Evolutionary conservation across 2,113 vertebrate species (phyloP), one percentile per base, ranked within the genome.

Genomic region (Pangasianodon hypophthalmus): DNA sequence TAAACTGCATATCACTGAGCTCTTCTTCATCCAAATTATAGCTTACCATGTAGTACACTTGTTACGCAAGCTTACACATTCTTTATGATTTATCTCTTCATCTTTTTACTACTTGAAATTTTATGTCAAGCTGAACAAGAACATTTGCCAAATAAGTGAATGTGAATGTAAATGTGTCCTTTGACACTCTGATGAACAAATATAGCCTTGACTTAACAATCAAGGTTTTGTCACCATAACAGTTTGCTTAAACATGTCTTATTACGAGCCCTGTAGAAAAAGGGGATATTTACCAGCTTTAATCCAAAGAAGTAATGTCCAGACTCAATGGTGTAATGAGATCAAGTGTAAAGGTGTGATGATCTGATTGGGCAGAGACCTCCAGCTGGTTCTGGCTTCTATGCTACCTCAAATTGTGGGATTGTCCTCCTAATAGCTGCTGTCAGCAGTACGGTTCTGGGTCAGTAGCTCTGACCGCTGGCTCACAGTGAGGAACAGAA

Each of bases 311-410:
- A 46, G 64, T 54, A 84, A 54, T 44, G 29, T 26, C 44, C 24
- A 88, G 58, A 24, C 44, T 86, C n/a, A 41, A 41, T 67, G 46
- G 54, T 79, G 44, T 24, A 85, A 52, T 85, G 56, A 54, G 69
- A 85, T 85, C 44, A 85, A 90, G 91, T 91, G 92, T 92, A 87
- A 90, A 92, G 92, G 92, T 93, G 86, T 83, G 90, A 93, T 93
- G 95, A 95, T 95, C 94, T 95, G 94, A 95, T 95, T 95, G 94
- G 93, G 92, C 93, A 93, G 94, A 94, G 95, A 94, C 92, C 92
- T 91, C 93, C 92, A 91, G 90, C 91, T 92, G 91, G 79, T 60
- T 32, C 54, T 90, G 87, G 90, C 84, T 91, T 92, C 85, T 52
- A 92, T 92, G 92, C 90, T 92, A 92, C 92, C 92, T 89, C 3